Evolutionary conservation across 2,797 vertebrate species (phyloP), one percentile per base, ranked within the genome.

Genomic region (Sternarchorhynchus goeldii): DNA sequence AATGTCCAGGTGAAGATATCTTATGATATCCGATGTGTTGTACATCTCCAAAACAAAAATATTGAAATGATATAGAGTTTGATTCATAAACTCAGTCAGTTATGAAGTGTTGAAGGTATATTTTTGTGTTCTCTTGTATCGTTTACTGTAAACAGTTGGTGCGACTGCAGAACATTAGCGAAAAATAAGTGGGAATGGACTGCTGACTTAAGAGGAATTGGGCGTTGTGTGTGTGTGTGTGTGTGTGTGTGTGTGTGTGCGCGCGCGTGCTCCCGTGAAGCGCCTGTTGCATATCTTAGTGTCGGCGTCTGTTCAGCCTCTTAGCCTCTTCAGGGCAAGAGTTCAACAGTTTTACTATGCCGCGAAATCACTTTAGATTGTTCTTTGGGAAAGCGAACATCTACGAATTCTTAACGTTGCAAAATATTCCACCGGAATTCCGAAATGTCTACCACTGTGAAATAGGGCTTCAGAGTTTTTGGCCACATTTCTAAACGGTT

Each of bases 221-320:
- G 74, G 66, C 72, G 70, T 56, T 55, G 53, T 60, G 67, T 53
- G 68, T 10, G 84, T 60, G 81, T 25, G 79, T 39, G 84, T 45
- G 36, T 21, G 70, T 59, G 73, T 73, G 80, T 59, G 6, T 58
- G 53, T 18, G 32, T 31, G 57, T 66, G 74, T 70, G 60, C 39
- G 45, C 60, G 63, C 55, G 74, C 12, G 53, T 34, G 29, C 20
- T n/a, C 39, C 10, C 45, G 45, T 50, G 45, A 50, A 50, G 34
- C 56, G 57, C 34, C n/a, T 76, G 31, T 39, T 63, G 85, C 78
- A 75, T 80, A 85, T 86, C 88, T 86, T 80, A 84, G 85, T 77
- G 88, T 90, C 89, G 80, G 88, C 85, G 87, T 90, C 88, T 91
- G 90, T 82, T 81, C 87, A 76, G 82, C 83, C 64, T 62, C 59